Evolutionary conservation across 2,113 vertebrate genomes (phyloP).

Genomic region (Muscicapa adusta): DNA sequence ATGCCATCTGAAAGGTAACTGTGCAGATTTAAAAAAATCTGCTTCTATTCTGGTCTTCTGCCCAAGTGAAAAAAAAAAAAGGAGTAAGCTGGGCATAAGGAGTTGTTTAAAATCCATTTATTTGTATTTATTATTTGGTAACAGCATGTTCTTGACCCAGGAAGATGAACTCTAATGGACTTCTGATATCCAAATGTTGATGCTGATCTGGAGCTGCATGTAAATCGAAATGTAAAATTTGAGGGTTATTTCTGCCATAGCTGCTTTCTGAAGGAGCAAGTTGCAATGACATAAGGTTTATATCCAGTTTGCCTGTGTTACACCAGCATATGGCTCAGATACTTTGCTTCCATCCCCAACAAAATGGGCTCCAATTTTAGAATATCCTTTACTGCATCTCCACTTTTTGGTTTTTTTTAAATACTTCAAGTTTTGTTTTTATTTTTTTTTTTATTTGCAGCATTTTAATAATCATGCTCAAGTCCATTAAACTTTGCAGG

Average conservation of each 20-base stretch:
- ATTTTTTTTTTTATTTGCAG: neutral
- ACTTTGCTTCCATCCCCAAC: neutral
- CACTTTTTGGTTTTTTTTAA: neutral
- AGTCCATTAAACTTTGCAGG: neutral
- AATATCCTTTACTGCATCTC: neutral
- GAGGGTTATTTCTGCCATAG: neutral
- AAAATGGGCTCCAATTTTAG: constrained; percentile 36
- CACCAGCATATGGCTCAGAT: constrained; percentile 17
- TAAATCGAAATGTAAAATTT: neutral
- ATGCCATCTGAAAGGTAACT: neutral
- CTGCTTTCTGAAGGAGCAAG: neutral
- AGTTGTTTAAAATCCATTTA: neutral
- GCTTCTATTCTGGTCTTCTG: neutral
- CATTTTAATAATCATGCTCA: neutral
- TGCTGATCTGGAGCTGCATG: neutral
- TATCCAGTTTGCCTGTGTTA: neutral
- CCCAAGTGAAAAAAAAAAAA: neutral
- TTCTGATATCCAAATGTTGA: neutral
- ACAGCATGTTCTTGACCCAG: neutral
- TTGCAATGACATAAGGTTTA: neutral
- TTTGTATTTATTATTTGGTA: neutral
- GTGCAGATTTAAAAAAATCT: neutral
- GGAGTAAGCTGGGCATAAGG: neutral
- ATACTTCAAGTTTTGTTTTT: too few relatives aligned
- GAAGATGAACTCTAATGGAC: neutral